phyloP scores from a whole-genome alignment of 1,140 invertebrate species.

The Drosophila lini region DNA sequence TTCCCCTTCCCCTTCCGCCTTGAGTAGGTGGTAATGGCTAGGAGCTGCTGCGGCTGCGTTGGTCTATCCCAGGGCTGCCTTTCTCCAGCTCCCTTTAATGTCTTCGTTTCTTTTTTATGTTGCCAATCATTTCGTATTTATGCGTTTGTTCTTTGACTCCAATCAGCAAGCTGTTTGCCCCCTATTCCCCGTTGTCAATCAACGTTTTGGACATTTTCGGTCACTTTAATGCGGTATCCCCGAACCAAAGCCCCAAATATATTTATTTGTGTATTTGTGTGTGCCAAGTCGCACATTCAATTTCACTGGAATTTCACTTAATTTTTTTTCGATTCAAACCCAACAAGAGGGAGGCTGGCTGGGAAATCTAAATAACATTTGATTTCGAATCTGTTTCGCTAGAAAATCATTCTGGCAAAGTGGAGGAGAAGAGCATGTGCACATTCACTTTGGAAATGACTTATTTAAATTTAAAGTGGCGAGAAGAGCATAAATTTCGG shows the following conservation, averaged over 20 bases:
- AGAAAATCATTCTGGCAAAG: slow-evolving; percentile 15
- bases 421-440: slow-evolving; percentile 8
- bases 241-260: background rate
- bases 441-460: slow-evolving; percentile 7
- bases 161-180: slow-evolving; percentile 32
- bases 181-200: slow-evolving; percentile 55
- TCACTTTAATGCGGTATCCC: slow-evolving; percentile 40
- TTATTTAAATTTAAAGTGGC: slow-evolving; percentile 6
- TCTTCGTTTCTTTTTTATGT: slow-evolving; percentile 51
- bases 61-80: slow-evolving; percentile 1
- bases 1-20: background rate
- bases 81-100: slow-evolving; percentile 16
- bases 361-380: slow-evolving; percentile 45
- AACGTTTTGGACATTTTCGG: slow-evolving; percentile 63
- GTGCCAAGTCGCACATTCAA: slow-evolving; percentile 26
- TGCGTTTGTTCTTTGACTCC: slow-evolving; percentile 70
- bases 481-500: background rate
- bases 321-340: slow-evolving; percentile 29
- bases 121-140: slow-evolving; percentile 79
- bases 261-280: background rate
- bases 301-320: slow-evolving; percentile 51
- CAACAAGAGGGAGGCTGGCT: background rate
- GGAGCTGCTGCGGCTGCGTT: background rate
- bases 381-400: slow-evolving; percentile 33
- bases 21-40: slow-evolving; percentile 60